phyloP scores from a whole-genome alignment of 2,113 vertebrate species.

The Rhinichthys klamathensis region DNA sequence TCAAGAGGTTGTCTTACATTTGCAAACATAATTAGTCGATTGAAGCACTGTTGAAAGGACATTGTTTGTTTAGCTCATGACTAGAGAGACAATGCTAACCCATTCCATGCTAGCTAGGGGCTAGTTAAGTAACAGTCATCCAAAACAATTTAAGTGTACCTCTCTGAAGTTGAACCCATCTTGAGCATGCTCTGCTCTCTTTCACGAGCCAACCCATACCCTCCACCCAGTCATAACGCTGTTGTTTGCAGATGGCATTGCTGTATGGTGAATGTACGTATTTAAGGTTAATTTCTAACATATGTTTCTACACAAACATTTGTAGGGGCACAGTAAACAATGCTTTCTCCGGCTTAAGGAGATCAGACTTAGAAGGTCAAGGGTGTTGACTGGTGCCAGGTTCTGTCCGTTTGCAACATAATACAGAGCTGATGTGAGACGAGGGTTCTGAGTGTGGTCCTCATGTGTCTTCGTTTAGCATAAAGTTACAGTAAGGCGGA shows the following conservation, averaged over 20 bases:
- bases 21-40: not conserved
- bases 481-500: conserved; percentile 10
- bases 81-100: not conserved
- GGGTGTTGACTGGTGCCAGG: conserved; percentile 52
- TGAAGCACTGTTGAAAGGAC: conserved; percentile 9
- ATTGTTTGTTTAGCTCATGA: conserved; percentile 18
- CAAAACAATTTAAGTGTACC: conserved; percentile 54
- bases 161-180: conserved; percentile 56
- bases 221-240: conserved; percentile 57
- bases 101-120: conserved; percentile 22
- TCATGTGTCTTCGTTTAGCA: conserved; percentile 50
- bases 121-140: conserved; percentile 50
- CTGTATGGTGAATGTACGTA: conserved; percentile 60
- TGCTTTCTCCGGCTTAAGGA: conserved; percentile 28
- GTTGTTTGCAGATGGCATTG: conserved; percentile 70
- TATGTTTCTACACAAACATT: conserved; percentile 63
- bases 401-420: conserved; percentile 42
- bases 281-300: conserved; percentile 73
- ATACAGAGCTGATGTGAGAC: conserved; percentile 18
- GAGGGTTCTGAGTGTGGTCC: conserved; percentile 7
- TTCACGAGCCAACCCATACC: conserved; percentile 66
- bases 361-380: conserved; percentile 48
- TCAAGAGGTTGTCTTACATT: conserved; percentile 2
- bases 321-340: conserved; percentile 54
- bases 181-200: conserved; percentile 64